Conservation (phyloP, 2,113 vertebrate species). For the Platanista minor region DNA sequence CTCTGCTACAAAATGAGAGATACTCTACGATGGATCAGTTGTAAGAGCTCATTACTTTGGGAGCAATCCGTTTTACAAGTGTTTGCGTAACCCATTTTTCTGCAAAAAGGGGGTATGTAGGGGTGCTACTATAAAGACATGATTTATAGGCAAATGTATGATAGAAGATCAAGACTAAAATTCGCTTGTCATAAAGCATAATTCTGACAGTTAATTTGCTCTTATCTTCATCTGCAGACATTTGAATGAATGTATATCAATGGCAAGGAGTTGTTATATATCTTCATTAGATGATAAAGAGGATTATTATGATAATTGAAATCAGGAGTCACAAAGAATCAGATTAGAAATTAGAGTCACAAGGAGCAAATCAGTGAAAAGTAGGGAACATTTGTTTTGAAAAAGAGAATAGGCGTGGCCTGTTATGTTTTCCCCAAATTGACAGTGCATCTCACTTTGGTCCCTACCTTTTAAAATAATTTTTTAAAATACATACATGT, state of each 20-base stretch:
- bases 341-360: not conserved
- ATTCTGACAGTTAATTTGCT: slow-evolving; percentile 33
- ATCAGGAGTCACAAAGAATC: slow-evolving; percentile 7
- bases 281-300: slow-evolving; percentile 27
- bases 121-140: not conserved
- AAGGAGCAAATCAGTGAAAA: slow-evolving; percentile 6
- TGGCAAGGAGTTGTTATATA: not conserved
- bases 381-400: not conserved
- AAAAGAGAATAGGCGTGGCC: not conserved
- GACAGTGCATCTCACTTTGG: not conserved
- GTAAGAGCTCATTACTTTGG: not conserved
- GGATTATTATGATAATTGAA: slow-evolving; percentile 15
- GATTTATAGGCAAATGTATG: not conserved
- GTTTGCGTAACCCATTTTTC: not conserved
- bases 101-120: not conserved
- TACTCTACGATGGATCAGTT: not conserved
- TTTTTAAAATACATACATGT: not conserved
- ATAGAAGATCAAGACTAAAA: not conserved
- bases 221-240: not conserved
- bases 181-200: not conserved
- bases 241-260: not conserved
- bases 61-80: not conserved
- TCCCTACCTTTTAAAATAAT: not conserved
- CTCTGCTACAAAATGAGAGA: not conserved
- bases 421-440: not conserved